Evolutionary conservation across 2,797 vertebrate species (phyloP).

Genomic region (Chiroxiphia lanceolata): DNA sequence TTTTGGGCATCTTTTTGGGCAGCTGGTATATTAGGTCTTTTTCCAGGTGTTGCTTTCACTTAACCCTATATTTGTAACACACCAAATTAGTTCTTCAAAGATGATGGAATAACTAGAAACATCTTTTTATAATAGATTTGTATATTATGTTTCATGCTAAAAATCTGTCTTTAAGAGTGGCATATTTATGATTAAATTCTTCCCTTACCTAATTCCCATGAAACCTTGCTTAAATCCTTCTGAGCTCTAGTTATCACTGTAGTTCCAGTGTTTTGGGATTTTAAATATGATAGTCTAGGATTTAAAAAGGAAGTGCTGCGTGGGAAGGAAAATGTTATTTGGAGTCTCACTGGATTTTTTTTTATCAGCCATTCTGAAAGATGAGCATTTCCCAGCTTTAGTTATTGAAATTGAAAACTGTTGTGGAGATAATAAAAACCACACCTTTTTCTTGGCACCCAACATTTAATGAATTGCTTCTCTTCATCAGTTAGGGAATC

Average conservation of each 20-base stretch:
- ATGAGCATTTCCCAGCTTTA: background rate
- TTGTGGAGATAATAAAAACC: background rate
- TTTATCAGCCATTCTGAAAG: background rate
- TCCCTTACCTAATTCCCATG: background rate
- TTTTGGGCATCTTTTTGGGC: background rate
- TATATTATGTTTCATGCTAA: background rate
- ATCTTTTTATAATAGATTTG: background rate
- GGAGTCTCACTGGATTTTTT: background rate
- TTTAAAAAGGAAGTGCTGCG: background rate
- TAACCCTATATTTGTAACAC: background rate
- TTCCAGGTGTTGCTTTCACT: background rate
- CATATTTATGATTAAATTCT: background rate
- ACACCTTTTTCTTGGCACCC: accelerated
- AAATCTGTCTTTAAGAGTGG: background rate
- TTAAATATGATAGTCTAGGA: background rate
- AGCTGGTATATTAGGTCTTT: background rate
- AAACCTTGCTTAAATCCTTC: background rate
- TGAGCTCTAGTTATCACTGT: background rate
- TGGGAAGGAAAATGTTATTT: background rate
- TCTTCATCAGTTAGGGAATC: background rate
- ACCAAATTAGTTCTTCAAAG: background rate
- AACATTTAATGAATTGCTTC: background rate
- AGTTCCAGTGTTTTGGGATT: background rate
- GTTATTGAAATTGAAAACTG: background rate
- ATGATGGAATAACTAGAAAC: background rate